Evolutionary conservation across 2,797 vertebrate species (phyloP).

Genomic region (Danio jaintianensis): DNA sequence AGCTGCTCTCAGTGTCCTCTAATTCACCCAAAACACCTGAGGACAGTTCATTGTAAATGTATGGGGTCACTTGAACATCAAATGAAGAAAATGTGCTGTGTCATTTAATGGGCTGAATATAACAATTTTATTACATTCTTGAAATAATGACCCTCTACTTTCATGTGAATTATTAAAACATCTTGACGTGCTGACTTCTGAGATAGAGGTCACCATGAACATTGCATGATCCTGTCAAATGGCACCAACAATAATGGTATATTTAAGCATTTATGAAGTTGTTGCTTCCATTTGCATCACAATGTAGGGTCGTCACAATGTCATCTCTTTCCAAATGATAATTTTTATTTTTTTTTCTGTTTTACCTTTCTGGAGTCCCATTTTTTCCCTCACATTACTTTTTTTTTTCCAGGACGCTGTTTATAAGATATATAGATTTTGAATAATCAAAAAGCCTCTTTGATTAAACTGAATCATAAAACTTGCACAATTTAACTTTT

Average conservation of each 20-base stretch:
- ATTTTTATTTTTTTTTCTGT: no score
- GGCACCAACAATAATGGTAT: neutral
- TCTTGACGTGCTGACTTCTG: neutral
- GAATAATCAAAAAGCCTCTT: no score
- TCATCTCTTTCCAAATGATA: no score
- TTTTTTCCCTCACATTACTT: no score
- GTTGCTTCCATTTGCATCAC: neutral
- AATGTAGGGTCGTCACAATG: no score
- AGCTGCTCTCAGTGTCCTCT: constrained; percentile 10
- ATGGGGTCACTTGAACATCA: neutral
- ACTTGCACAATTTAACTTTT: no score
- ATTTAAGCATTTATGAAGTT: neutral
- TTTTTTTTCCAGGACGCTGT: no score
- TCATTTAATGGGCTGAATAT: neutral
- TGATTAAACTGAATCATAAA: no score
- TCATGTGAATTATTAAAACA: neutral
- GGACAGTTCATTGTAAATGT: neutral
- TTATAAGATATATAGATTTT: no score
- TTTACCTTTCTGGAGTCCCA: no score
- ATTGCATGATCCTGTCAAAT: neutral
- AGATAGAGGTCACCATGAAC: neutral
- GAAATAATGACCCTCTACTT: neutral
- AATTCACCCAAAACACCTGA: neutral
- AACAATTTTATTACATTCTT: neutral
- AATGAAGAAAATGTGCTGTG: constrained; percentile 3